Percentiles rank a stretch among this genome's conserved stretches.
These are phyloP conservation scores for Andrena chrysosceles DNA, from an alignment of 2,888 invertebrate species.

Conservation along the genomic window DNA sequence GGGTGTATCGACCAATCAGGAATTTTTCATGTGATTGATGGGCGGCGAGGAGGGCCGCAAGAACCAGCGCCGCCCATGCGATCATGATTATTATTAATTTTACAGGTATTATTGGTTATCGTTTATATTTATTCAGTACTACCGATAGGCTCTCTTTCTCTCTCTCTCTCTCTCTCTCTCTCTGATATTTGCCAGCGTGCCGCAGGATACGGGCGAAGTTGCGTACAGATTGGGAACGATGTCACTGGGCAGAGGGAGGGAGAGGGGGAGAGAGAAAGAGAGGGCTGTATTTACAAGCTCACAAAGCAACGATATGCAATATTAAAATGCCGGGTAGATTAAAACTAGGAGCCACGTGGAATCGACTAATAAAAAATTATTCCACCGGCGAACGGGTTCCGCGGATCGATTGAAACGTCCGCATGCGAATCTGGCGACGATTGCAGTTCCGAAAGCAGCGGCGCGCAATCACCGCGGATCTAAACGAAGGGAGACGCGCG, in stretches of 20 bases:
- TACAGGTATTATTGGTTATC: slow-evolving; percentile 78
- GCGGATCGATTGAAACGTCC: slow-evolving; percentile 9
- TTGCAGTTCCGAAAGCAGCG: not conserved
- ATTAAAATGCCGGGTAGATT: slow-evolving; percentile 76
- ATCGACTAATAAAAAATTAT: slow-evolving; percentile 59
- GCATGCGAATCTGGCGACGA: slow-evolving; percentile 10
- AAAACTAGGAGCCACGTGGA: slow-evolving; percentile 60
- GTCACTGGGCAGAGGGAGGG: not conserved
- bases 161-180: slow-evolving; percentile 5
- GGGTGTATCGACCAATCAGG: slow-evolving; percentile 57
- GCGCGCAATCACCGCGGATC: not conserved
- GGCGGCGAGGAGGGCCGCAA: slow-evolving; percentile 53
- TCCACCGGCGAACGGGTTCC: slow-evolving; percentile 27
- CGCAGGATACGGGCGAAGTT: slow-evolving; percentile 56
- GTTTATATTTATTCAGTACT: slow-evolving; percentile 74
- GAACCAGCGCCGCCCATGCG: slow-evolving; percentile 56
- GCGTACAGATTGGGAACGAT: slow-evolving; percentile 32
- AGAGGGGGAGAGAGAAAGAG: not conserved
- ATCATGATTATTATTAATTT: slow-evolving; percentile 77
- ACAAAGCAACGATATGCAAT: slow-evolving; percentile 74
- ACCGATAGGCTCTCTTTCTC: slow-evolving; percentile 17
- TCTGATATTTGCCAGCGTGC: slow-evolving; percentile 59
- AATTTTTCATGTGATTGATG: slow-evolving; percentile 70
- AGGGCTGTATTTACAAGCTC: slow-evolving; percentile 72
- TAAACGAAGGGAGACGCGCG: not conserved